Conservation (phyloP, 2,797 vertebrate species). For the Sylvilagus floridanus region DNA sequence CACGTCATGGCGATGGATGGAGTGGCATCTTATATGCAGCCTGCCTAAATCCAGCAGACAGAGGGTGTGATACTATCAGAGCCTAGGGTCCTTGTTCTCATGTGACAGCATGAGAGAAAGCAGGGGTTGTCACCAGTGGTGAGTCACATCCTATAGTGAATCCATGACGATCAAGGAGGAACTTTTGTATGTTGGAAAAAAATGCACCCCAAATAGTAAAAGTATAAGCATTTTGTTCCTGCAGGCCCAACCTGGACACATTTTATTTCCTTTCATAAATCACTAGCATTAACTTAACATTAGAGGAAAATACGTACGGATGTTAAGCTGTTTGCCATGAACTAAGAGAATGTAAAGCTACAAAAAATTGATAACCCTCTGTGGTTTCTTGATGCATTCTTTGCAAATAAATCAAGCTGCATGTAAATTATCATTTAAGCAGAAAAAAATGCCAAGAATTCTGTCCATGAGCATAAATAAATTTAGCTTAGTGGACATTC, state of each 20-base stretch:
- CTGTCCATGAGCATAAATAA: not conserved
- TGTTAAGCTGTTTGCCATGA: conserved; percentile 3
- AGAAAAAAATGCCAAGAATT: conserved; percentile 16
- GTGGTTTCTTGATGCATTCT: conserved; percentile 8
- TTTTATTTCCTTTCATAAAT: conserved; percentile 66
- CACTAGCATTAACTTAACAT: conserved; percentile 37
- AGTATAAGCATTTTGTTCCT: not conserved
- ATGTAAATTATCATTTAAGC: conserved; percentile 55
- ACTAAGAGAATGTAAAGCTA: not conserved
- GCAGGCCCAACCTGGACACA: not conserved
- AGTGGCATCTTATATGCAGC: conserved; percentile 57
- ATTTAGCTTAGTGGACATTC: not conserved
- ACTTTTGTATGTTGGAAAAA: not conserved
- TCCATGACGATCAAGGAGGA: not conserved
- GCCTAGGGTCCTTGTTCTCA: conserved; percentile 47
- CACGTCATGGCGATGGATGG: conserved; percentile 67
- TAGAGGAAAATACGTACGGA: conserved; percentile 25
- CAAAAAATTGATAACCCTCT: not conserved
- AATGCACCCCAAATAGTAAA: conserved; percentile 17
- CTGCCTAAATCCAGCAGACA: not conserved
- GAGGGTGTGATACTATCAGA: not conserved
- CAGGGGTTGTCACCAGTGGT: conserved; percentile 66
- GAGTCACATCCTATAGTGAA: conserved; percentile 56
- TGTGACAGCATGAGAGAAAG: conserved; percentile 22
- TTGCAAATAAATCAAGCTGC: conserved; percentile 62